Evolutionary conservation across 2,797 vertebrate genomes (phyloP).

Genomic region (Sebastes dallii): DNA sequence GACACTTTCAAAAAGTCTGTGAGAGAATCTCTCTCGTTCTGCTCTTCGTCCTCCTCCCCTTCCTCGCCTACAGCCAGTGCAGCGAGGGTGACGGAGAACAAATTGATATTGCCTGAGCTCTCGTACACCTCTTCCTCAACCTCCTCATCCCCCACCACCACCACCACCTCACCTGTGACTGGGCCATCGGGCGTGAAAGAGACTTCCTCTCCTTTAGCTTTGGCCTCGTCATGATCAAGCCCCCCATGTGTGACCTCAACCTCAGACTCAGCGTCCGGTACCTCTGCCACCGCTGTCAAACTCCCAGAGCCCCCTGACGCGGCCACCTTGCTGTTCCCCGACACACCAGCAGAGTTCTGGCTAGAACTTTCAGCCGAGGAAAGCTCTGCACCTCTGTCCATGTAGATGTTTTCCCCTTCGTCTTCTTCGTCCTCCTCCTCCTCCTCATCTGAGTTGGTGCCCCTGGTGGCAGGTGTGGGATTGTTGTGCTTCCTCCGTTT

Average conservation of each 20-base stretch:
- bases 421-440: constrained; percentile 31
- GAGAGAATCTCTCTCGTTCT: neutral
- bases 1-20: neutral
- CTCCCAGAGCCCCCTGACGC: neutral
- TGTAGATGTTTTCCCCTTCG: constrained; percentile 24
- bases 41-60: constrained; percentile 16
- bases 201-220: neutral
- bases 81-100: constrained; percentile 61
- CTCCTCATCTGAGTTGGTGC: neutral
- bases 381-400: constrained; percentile 19
- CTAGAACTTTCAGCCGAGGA: constrained; percentile 17
- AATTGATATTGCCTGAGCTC: constrained; percentile 42
- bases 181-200: neutral
- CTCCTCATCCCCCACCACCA: neutral
- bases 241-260: neutral
- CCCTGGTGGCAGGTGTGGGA: neutral
- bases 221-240: neutral
- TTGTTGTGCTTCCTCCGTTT: neutral
- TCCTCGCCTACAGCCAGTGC: neutral
- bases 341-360: neutral
- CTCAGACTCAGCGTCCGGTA: neutral
- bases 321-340: neutral
- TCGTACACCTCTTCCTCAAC: neutral
- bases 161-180: neutral
- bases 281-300: neutral